Evolutionary conservation across 1,140 invertebrate species (phyloP).

Genomic region (Parasteatoda tepidariorum): DNA sequence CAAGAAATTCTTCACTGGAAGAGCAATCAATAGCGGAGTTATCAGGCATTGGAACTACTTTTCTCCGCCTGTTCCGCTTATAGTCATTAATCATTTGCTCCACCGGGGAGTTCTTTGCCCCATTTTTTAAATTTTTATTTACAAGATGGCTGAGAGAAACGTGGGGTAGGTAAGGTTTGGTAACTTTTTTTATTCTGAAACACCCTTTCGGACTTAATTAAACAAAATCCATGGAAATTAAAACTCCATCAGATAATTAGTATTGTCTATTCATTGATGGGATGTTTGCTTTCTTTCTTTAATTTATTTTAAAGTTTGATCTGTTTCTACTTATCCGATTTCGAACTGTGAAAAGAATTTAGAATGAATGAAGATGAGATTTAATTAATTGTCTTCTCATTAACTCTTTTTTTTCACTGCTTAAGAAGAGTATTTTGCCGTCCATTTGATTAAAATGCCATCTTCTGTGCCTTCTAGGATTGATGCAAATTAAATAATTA

Average conservation of each 20-base stretch:
- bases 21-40: constrained; percentile 56
- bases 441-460: no score
- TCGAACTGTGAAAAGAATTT: no score
- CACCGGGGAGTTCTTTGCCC: constrained; percentile 22
- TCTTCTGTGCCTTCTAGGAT: no score
- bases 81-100: constrained; percentile 56
- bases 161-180: constrained; percentile 21
- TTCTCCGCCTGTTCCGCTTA: constrained; percentile 32
- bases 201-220: constrained; percentile 38
- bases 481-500: no score
- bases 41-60: constrained; percentile 57
- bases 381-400: no score
- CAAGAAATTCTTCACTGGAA: no score
- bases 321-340: constrained; percentile 9
- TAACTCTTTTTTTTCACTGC: no score
- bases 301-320: neutral
- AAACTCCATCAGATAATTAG: constrained; percentile 58
- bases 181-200: constrained; percentile 9
- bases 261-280: constrained; percentile 55
- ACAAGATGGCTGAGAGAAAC: constrained; percentile 29
- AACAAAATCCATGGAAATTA: constrained; percentile 55
- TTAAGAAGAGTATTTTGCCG: no score
- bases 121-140: constrained; percentile 19
- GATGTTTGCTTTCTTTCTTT: constrained; percentile 22
- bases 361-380: no score